Base-by-base conservation (phyloP, 2,797 vertebrate genomes). In the Dipus sagitta region DNA sequence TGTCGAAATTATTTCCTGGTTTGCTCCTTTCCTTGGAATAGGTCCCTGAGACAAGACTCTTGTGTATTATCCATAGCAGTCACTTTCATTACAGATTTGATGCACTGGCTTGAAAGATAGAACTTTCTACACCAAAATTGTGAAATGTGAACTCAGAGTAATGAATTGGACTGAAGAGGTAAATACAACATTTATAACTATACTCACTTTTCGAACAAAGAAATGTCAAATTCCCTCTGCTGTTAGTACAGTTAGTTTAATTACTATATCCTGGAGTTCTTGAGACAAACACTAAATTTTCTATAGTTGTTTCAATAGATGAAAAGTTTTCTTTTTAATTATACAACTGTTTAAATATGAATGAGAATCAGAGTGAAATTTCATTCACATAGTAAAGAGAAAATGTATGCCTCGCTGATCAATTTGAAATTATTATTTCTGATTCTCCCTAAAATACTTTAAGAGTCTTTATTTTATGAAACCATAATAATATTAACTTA, bases 401-500 rank as follows among this genome's bases (percentile, higher is more conserved):
- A 6, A 70, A 24, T 72, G 3, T 65, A 34, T 24, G 47, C 77
- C 3, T 64, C 52, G 21, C 11, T 67, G 24, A 12, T 79, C 28
- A 88, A 64, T n/a, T 47, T 38, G 20, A 82, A n/a, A 71, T 64
- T 85, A 70, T 13, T 58, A 10, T 34, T 54, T 68, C 91, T 47
- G 86, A 52, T 82, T 94, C 38, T 84, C 23, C 28, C 76, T 82
- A 60, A 94, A 87, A 89, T 76, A 71, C 20, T 17, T 76, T 72
- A 8, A 1, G 3, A 20, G 60, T 23, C 30, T 92, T 93, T 77
- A 76, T 72, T 24, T 93, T 88, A 21, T 84, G 28, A 64, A 38
- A 30, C 0, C 47, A 24, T 81, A 90, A 28, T 54, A 60, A 72
- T 60, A 60, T 65, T 88, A 82, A 85, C 24, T 84, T 65, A 24